Conservation (phyloP, 53 echinoderm and acorn worm species). For the Echinometra lucunter region DNA sequence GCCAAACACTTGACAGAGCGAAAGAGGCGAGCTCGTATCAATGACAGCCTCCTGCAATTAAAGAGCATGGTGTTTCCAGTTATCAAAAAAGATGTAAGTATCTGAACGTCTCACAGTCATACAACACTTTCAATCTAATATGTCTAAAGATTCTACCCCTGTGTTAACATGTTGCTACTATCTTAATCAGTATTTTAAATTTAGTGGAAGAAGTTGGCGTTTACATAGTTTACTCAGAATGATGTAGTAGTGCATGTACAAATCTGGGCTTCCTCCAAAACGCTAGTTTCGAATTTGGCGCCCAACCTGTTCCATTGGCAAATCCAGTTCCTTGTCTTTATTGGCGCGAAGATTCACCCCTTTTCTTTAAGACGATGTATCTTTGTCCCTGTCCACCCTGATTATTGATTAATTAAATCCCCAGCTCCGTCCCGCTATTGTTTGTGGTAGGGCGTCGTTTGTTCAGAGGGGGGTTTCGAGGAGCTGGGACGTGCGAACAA, state of each 20-base stretch:
- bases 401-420: conserved; percentile 72
- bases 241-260: neutral
- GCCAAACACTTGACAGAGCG: conserved; percentile 96
- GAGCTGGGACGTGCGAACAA: conserved; percentile 58
- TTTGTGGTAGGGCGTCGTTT: conserved; percentile 32
- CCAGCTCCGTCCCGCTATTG: conserved; percentile 40
- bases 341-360: conserved; percentile 56
- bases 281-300: conserved; percentile 49
- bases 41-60: conserved; percentile 92
- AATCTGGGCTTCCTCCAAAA: neutral
- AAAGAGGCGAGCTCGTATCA: conserved; percentile 91
- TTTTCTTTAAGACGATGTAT: conserved; percentile 9
- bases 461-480: conserved; percentile 1
- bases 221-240: too few relatives aligned
- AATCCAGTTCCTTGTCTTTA: conserved; percentile 37
- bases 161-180: neutral
- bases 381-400: conserved; percentile 44
- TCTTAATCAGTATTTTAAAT: neutral
- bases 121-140: neutral
- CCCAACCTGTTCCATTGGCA: neutral
- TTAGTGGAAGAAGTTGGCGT: too few relatives aligned
- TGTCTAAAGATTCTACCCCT: neutral
- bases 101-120: neutral
- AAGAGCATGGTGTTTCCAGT: conserved; percentile 94
- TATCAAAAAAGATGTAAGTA: conserved; percentile 89